A percentile compares a stretch with the other conserved stretches of the same genome.
Conservation (phyloP, 2,888 invertebrate species). For the Emmelina monodactyla region DNA sequence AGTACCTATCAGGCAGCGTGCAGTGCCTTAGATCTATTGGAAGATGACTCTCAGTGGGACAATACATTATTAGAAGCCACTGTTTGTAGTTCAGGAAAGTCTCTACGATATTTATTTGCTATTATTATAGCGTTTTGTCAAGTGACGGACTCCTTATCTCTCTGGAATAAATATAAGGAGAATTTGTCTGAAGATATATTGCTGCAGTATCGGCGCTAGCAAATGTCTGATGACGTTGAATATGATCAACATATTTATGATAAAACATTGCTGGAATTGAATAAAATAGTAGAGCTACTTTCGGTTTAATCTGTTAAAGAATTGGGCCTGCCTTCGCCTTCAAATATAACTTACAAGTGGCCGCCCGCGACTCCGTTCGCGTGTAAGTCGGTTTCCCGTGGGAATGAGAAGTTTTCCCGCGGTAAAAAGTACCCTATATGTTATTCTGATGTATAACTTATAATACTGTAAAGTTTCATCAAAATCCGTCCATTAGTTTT, state of each 20-base stretch:
- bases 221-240: slow-evolving; percentile 17
- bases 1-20: slow-evolving; percentile 17
- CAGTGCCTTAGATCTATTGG: slow-evolving; percentile 18
- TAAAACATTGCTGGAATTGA: slow-evolving; percentile 18
- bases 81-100: slow-evolving; percentile 16
- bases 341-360: slow-evolving; percentile 15
- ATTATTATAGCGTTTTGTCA: slow-evolving; percentile 18
- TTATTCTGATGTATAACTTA: no score
- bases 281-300: slow-evolving; percentile 18
- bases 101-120: slow-evolving; percentile 19
- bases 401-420: no score
- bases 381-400: no score
- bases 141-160: slow-evolving; percentile 16
- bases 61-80: slow-evolving; percentile 19
- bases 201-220: no score
- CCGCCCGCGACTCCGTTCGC: no score
- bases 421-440: no score
- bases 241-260: slow-evolving; percentile 20
- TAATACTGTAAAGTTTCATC: no score
- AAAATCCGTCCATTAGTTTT: no score
- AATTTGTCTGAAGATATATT: background rate
- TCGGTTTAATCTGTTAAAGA: slow-evolving; percentile 18
- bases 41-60: slow-evolving; percentile 21
- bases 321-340: slow-evolving; percentile 19
- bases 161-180: slow-evolving; percentile 16